Evolutionary conservation across 1,140 invertebrate species (phyloP).

Genomic region (Drosophila rufa): DNA sequence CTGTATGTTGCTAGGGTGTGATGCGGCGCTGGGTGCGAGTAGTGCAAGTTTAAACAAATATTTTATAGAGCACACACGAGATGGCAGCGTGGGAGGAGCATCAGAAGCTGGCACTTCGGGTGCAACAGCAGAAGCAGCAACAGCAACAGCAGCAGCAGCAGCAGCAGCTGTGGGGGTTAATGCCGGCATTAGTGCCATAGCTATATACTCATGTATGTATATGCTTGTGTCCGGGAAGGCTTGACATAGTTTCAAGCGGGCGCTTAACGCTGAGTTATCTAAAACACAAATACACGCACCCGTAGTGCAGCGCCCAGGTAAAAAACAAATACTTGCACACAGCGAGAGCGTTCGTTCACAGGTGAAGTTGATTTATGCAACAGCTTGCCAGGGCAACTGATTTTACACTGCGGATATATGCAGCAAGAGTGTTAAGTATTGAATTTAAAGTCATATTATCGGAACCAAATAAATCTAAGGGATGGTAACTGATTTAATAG

Average conservation of each 20-base stretch:
- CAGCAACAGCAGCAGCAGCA: conserved; percentile 3
- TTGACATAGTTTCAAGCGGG: conserved; percentile 74
- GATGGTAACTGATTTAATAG: too few species aligned
- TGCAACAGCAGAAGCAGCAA: neutral
- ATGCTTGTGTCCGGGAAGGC: conserved; percentile 34
- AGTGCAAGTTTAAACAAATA: conserved; percentile 76
- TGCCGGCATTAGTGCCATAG: conserved; percentile 33
- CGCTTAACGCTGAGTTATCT: conserved; percentile 58
- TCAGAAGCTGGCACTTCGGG: conserved; percentile 30
- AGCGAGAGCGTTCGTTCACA: conserved; percentile 23
- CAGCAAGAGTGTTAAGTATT: too few species aligned
- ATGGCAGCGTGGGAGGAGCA: conserved; percentile 32
- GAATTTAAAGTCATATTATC: too few species aligned
- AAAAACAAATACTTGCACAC: conserved; percentile 23
- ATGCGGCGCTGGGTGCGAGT: neutral
- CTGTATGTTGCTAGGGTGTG: neutral
- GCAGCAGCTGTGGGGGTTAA: conserved; percentile 42
- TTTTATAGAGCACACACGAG: conserved; percentile 77
- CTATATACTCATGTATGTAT: conserved; percentile 14
- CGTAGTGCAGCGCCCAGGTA: conserved; percentile 5
- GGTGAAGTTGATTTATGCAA: conserved; percentile 80
- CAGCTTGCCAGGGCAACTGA: conserved; percentile 66
- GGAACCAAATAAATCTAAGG: too few species aligned
- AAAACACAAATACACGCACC: conserved; percentile 49
- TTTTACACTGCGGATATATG: conserved; percentile 32